phyloP scores from a whole-genome alignment of 2,888 invertebrate genomes.

The Eremobia ochroleuca region DNA sequence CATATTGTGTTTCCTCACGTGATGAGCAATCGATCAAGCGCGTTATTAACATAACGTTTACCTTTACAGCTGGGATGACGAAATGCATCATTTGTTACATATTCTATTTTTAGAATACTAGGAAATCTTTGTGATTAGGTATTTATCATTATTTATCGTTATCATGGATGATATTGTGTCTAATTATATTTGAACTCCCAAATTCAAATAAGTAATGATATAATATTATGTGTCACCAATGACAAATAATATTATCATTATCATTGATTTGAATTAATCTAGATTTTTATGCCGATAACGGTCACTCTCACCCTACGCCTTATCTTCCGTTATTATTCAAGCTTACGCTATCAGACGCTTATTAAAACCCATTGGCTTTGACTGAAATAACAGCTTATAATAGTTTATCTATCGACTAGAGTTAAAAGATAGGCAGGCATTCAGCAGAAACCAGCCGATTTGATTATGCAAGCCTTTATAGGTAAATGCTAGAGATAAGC shows the following conservation, averaged over 20 bases:
- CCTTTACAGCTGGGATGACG: constrained; percentile 11
- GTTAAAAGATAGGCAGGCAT: constrained; percentile 11
- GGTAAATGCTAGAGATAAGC: constrained; percentile 19
- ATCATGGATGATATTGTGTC: neutral
- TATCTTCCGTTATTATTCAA: constrained; percentile 50
- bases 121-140: neutral
- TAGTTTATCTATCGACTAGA: constrained; percentile 36
- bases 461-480: constrained; percentile 48
- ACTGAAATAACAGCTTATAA: constrained; percentile 31
- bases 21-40: constrained; percentile 28
- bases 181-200: neutral
- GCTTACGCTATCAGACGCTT: constrained; percentile 15
- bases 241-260: neutral
- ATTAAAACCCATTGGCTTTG: constrained; percentile 41
- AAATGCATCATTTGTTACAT: neutral
- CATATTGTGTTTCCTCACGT: constrained; percentile 30
- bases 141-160: too few species aligned
- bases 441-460: constrained; percentile 25
- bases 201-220: neutral
- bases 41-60: constrained; percentile 1
- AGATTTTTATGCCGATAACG: neutral
- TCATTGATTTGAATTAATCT: neutral
- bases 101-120: neutral
- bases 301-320: constrained; percentile 30
- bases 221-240: neutral